These are phyloP conservation scores for Archivesica marissinica DNA, from an alignment of 1,140 invertebrate genomes.

Conservation along the genomic window DNA sequence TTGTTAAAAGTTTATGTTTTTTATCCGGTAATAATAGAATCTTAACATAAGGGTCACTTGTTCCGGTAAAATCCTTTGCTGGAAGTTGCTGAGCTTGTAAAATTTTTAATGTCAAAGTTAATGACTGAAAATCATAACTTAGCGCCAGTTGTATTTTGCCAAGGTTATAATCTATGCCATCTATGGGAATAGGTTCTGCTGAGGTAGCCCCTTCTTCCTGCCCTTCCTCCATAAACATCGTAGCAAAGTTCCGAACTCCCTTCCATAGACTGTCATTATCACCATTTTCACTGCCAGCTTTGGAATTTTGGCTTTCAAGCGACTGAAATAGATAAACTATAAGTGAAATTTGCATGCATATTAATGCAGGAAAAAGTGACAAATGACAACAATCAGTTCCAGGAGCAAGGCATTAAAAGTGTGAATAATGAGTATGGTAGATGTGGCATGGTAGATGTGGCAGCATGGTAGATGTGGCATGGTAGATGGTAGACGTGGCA, in stretches of 20 bases:
- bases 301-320: constrained; percentile 63
- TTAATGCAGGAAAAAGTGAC: no score
- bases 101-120: constrained; percentile 93
- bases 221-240: constrained; percentile 80
- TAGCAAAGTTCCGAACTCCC: constrained; percentile 74
- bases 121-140: constrained; percentile 97
- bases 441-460: no score
- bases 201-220: constrained; percentile 69
- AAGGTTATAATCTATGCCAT: constrained; percentile 80
- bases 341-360: no score
- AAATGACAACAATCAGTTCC: no score
- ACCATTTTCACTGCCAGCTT: constrained; percentile 57
- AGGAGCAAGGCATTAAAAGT: no score
- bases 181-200: constrained; percentile 68
- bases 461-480: no score
- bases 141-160: constrained; percentile 94
- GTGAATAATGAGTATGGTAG: no score
- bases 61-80: constrained; percentile 97
- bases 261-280: constrained; percentile 70
- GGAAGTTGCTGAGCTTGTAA: constrained; percentile 93
- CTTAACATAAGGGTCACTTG: constrained; percentile 88
- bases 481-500: no score
- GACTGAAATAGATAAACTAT: constrained; percentile 62
- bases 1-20: constrained; percentile 98
- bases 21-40: constrained; percentile 98